These are phyloP conservation scores for Ectropis grisescens DNA, from an alignment of 1,140 invertebrate genomes.

Conservation along the genomic window DNA sequence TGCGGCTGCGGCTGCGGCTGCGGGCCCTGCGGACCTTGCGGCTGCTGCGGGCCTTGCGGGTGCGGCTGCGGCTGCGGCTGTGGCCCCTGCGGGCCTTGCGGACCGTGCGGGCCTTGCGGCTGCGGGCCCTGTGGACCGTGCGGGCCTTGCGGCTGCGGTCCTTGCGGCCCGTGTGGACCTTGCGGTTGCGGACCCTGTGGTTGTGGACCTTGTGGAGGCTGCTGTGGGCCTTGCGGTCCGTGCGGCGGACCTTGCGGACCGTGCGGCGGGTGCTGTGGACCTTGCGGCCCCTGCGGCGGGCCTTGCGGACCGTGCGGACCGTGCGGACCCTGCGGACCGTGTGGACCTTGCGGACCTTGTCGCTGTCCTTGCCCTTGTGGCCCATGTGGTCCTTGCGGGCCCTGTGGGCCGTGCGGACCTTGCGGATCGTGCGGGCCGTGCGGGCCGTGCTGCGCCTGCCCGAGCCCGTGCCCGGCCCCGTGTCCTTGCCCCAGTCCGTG, in stretches of 20 bases:
- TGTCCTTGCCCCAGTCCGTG: constrained; percentile 12
- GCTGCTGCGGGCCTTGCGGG: constrained; percentile 13
- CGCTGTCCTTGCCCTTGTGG: constrained; percentile 7
- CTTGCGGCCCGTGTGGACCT: constrained; percentile 13
- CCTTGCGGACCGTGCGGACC: constrained; percentile 65
- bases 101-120: constrained; percentile 17
- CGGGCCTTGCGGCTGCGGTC: constrained; percentile 14
- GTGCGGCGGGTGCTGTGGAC: constrained; percentile 16
- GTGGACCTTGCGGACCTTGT: constrained; percentile 23
- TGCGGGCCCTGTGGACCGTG: constrained; percentile 15
- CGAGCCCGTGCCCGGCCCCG: constrained; percentile 26
- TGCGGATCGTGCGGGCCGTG: constrained; percentile 10
- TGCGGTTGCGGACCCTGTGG: constrained; percentile 22
- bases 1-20: constrained; percentile 22
- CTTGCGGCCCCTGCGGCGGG: constrained; percentile 18
- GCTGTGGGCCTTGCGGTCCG: constrained; percentile 14
- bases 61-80: constrained; percentile 18
- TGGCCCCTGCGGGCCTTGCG: constrained; percentile 15
- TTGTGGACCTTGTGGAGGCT: constrained; percentile 8
- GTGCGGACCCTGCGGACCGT: constrained; percentile 50
- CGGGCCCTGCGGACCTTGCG: constrained; percentile 13
- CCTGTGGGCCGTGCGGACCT: constrained; percentile 6
- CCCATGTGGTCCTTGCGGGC: constrained; percentile 10
- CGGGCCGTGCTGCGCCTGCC: constrained; percentile 57
- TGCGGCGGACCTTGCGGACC: constrained; percentile 22